A percentile compares a stretch with the other conserved stretches of the same genome.
phyloP scores from a whole-genome alignment of 2,888 invertebrate genomes.

The Acheta domesticus region DNA sequence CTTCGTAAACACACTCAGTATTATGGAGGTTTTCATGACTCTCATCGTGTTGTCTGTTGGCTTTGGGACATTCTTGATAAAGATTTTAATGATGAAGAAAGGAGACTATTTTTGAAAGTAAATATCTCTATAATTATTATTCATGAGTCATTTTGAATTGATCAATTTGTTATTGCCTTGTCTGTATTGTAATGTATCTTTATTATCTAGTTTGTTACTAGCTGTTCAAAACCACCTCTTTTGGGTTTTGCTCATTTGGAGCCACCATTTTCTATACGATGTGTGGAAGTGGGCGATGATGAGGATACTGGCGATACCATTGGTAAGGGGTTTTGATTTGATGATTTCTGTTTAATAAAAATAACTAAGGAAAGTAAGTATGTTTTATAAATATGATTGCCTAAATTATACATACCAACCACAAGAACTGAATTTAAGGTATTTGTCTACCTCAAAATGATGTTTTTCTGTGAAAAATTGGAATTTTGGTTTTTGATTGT shows the following conservation, averaged over 20 bases:
- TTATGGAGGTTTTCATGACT: slow-evolving; percentile 98
- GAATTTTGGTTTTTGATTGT: no score
- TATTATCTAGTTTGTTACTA: slow-evolving; percentile 72
- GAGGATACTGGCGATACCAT: slow-evolving; percentile 87
- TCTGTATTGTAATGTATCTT: slow-evolving; percentile 19
- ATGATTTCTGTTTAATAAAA: neutral
- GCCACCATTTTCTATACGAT: slow-evolving; percentile 96
- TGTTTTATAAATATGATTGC: neutral
- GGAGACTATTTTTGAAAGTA: slow-evolving; percentile 90
- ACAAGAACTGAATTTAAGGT: neutral
- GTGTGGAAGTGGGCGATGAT: slow-evolving; percentile 98
- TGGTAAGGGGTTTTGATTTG: slow-evolving; percentile 50
- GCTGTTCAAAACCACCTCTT: slow-evolving; percentile 95
- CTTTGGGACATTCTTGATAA: slow-evolving; percentile 96
- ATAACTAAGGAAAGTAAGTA: neutral
- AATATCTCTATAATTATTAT: neutral
- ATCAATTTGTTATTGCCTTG: no score
- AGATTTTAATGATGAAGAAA: slow-evolving; percentile 90
- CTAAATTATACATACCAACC: no score
- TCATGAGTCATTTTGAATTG: neutral
- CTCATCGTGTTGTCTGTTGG: slow-evolving; percentile 96
- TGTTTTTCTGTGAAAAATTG: no score
- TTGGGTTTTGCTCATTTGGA: slow-evolving; percentile 94
- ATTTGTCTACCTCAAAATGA: no score
- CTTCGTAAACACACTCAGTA: slow-evolving; percentile 91